Evolutionary conservation across 2,888 invertebrate species (phyloP), one percentile per base, ranked within the genome.

Genomic region (Melinaea marsaeus): DNA sequence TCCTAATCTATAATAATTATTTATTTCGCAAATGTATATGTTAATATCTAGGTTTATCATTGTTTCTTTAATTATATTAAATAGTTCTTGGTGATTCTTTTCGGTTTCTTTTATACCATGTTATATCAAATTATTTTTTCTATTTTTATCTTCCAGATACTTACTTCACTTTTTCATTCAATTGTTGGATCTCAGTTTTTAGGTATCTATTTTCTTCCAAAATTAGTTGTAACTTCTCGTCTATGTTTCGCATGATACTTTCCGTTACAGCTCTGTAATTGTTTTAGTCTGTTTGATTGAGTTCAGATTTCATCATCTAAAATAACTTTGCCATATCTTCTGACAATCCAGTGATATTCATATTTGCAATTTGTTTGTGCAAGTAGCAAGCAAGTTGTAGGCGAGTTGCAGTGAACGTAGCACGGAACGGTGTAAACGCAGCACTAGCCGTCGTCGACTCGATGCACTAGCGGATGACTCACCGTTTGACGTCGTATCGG

Each of bases 241-340:
- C 66, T 5, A 68, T 64, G 57, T 65, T 63, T 47, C 63, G 57
- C 55, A 68, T 35, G 2, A 68, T 48, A 4, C 35, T 58, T 3
- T 65, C 51, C 34, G 65, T 70, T 3, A 68, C 61, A 37, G 66
- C 68, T 70, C 64, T 2, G 67, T 65, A 55, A 69, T 61, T 3
- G 42, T 58, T 45, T 45, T 62, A 45, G 70, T 70, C 67, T 68
- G 68, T 32, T 22, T 57, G n/a, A 11, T 63, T 62, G n/a, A 69
- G 22, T 58, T 68, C 58, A 65, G 65, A 65, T 13, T 61, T 68
- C 64, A 68, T 62, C 61, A 66, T 70, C 13, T 60, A 2, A n/a
- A 66, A 37, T 11, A 68, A 64, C 34, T 66, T 61, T 35, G 60
- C 51, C 66, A 69, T 64, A 51, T 62, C 62, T 3, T 61, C 57